Percentiles rank a stretch among this genome's conserved stretches.
Conservation (phyloP, 2,888 invertebrate species). For the Melieria picta region DNA sequence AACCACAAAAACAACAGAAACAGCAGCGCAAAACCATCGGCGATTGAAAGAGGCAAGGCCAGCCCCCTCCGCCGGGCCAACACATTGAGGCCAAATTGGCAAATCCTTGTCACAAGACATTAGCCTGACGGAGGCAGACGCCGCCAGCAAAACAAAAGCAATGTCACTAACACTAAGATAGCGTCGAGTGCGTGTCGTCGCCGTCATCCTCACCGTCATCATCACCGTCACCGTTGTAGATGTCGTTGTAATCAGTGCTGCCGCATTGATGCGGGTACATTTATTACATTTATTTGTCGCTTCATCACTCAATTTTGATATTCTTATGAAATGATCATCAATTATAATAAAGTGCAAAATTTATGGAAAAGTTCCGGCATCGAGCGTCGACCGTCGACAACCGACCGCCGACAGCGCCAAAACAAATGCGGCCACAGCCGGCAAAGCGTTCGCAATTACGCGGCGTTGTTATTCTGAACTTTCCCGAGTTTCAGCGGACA, state of each 20-base stretch:
- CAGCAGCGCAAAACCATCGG: too few species aligned
- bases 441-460: too few species aligned
- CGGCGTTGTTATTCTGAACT: too few species aligned
- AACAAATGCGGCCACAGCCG: neutral
- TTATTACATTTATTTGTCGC: neutral
- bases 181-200: neutral
- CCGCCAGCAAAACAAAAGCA: neutral
- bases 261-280: neutral
- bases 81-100: too few species aligned
- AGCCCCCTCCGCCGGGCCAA: too few species aligned
- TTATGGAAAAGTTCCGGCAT: neutral
- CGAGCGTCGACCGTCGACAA: neutral
- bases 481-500: neutral
- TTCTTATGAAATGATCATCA: constrained; percentile 16
- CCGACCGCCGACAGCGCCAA: neutral
- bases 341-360: constrained; percentile 7
- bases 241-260: neutral
- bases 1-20: too few species aligned
- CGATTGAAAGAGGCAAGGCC: too few species aligned
- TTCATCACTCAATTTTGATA: neutral
- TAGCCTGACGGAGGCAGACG: too few species aligned
- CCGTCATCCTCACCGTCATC: neutral
- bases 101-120: too few species aligned
- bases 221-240: neutral
- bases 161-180: neutral